These are phyloP conservation scores for Eulemur rubriventer DNA, from an alignment of 2,797 vertebrate genomes.

Conservation along the genomic window DNA sequence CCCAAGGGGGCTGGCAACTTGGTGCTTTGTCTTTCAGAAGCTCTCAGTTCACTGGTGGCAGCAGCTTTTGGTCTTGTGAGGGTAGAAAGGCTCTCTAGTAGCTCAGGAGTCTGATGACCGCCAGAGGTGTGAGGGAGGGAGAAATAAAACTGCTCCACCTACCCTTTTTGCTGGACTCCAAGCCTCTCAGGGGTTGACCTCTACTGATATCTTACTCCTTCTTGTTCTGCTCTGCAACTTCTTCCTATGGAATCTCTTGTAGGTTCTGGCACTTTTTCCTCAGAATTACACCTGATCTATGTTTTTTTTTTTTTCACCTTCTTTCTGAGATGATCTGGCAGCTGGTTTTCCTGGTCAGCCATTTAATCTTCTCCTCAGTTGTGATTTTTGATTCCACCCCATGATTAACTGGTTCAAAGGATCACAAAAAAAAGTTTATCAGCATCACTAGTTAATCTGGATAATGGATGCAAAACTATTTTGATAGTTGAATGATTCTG, in stretches of 20 bases:
- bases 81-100: not conserved
- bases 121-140: not conserved
- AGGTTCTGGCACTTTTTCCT: not conserved
- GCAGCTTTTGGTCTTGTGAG: not conserved
- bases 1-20: not conserved
- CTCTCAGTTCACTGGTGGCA: not conserved
- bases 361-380: not conserved
- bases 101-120: not conserved
- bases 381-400: slow-evolving; percentile 29
- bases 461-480: not conserved
- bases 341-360: not conserved
- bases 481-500: not conserved
- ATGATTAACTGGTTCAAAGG: not conserved
- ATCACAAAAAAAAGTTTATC: not conserved
- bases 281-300: not conserved
- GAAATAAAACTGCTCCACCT: not conserved
- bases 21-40: not conserved
- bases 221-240: not conserved
- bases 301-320: not conserved
- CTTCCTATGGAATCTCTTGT: not conserved
- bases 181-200: not conserved
- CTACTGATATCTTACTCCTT: not conserved
- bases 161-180: not conserved
- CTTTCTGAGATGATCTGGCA: not conserved
- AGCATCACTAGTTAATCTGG: not conserved